Base-by-base conservation (phyloP, 2,797 vertebrate genomes). In the Phataginus tricuspis region DNA sequence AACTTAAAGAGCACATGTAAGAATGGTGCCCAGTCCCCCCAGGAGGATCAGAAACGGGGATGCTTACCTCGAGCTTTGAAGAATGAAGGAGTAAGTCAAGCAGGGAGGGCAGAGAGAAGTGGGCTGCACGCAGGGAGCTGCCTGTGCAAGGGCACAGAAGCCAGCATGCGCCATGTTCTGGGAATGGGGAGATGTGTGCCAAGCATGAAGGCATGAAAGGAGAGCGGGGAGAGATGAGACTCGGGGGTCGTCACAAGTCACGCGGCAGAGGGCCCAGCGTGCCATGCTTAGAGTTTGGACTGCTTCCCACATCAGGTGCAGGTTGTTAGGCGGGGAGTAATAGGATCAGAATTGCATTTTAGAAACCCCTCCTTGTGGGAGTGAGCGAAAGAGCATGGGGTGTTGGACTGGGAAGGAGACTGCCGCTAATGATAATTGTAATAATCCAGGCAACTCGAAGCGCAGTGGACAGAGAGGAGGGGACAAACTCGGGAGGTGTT, bases 181-280 rank as follows among this genome's bases (percentile, higher is more conserved):
- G 45, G 69, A 71, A 5, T 13, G 0, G 11, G 2, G 9, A 34
- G 66, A 9, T 53, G 9, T 34, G 42, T 49, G 34, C 25, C 13
- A 21, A 16, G 15, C 14, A 7, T 27, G 75, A 53, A 31, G 59
- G 19, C 5, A 0, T 53, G 8, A 53, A n/a, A 15, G 23, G n/a
- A 34, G 34, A 45, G 14, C 6, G 19, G 53, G 4, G 55, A 77
- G 15, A 53, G 63, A 8, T n/a, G 21, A 34, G 31, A 8, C 0
- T 0, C 8, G 34, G 49, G 14, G 8, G 0, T 7, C 5, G 4
- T 71, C n/a, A 12, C 2, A 7, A 55, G 27, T 42, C 42, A 61
- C 45, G 23, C n/a, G 2, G 11, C 4, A 7, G 37, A 75, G 42
- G 51, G 69, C 64, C 1, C 0, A 63, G 21, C 23, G 13, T 29